phyloP scores from a whole-genome alignment of 2,113 vertebrate genomes.

The Phodopus roborovskii region DNA sequence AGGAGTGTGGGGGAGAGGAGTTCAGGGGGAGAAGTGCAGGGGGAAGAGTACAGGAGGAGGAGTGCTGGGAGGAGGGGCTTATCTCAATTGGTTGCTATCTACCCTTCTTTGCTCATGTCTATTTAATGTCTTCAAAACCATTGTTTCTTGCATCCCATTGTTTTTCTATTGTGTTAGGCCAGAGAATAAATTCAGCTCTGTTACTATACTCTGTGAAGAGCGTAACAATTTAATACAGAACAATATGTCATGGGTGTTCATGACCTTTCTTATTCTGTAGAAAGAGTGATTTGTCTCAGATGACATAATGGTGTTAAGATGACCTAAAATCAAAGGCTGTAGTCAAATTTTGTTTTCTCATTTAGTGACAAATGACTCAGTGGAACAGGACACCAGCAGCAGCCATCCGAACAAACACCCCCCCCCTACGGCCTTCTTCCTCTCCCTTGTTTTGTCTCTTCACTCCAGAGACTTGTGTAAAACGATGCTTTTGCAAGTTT shows the following conservation, averaged over 20 bases:
- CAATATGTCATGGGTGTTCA: not conserved
- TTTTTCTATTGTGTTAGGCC: not conserved
- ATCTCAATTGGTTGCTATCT: not conserved
- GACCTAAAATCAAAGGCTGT: not conserved
- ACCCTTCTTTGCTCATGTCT: not conserved
- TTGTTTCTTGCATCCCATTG: not conserved
- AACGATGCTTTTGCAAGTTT: not conserved
- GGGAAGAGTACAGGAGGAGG: not conserved
- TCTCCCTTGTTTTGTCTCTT: not conserved
- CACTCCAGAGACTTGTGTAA: not conserved
- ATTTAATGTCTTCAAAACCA: not conserved
- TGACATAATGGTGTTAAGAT: slow-evolving; percentile 34
- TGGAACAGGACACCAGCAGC: not conserved
- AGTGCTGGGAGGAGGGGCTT: not conserved
- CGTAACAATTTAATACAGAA: slow-evolving; percentile 9
- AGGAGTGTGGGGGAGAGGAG: not conserved
- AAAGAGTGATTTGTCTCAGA: slow-evolving; percentile 31
- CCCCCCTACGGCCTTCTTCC: not conserved
- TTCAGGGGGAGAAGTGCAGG: not conserved
- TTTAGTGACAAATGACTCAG: not conserved
- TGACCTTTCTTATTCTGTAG: not conserved
- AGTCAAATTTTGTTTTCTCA: slow-evolving; percentile 19
- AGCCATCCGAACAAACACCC: not conserved
- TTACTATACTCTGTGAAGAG: not conserved
- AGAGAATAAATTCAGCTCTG: not conserved